Evolutionary conservation across 2,888 invertebrate genomes (phyloP), one percentile per base, ranked within the genome.

Genomic region (Drosophila monieri): DNA sequence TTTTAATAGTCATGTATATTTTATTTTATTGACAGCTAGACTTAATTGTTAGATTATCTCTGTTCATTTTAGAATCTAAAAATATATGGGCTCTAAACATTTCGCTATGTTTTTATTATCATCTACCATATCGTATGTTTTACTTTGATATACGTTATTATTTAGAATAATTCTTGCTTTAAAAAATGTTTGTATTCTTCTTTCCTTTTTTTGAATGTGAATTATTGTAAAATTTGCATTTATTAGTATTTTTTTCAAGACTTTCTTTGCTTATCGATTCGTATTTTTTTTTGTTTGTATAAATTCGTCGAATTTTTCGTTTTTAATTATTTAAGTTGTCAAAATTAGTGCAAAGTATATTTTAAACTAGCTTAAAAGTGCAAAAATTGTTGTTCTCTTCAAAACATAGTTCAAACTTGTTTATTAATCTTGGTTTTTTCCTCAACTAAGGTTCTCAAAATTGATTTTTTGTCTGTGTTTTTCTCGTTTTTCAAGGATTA

Each of bases 311-410:
- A 44, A 27, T 62, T 69, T 66, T 23, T 49, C 25, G 25, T 41
- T 47, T 52, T 61, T 30, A 44, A 46, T 68, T 67, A 69, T 71
- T 79, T 74, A 55, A 78, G 67, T 80, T 59, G 37, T 73, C 39
- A 68, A 77, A 80, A 84, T 80, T 48, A 84, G 84, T 80, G 84
- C 84, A 80, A 84, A 84, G 23, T 69, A 80, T 66, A 72, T 1
- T 54, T 27, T 5, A 57, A 66, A 67, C 30, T 67, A 55, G 30
- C 49, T 67, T 8, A 44, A 66, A 74, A 57, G 78, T 64, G 74
- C 83, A 77, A 77, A 79, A 51, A 49, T 58, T 30, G 44, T 48
- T 46, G 18, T 23, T 49, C 8, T 43, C 48, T 27, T 39, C 66
- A 80, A 80, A 78, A 30, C 55, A 78, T 65, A 58, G 4, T 54